phyloP scores from a whole-genome alignment of 2,797 vertebrate genomes.

The Ataeniobius toweri region DNA sequence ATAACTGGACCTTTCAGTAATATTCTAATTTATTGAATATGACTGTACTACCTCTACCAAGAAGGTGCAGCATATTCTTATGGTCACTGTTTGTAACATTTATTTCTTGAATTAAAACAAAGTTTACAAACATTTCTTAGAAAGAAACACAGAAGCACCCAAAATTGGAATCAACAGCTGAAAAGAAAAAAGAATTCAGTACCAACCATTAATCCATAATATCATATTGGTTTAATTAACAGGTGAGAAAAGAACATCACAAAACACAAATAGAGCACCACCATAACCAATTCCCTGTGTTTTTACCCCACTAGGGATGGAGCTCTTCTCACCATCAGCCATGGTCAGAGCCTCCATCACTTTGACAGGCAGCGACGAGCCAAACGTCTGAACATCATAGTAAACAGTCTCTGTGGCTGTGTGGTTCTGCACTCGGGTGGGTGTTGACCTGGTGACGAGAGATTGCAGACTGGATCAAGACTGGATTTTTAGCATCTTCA shows the following conservation, averaged over 20 bases:
- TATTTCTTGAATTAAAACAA: not conserved
- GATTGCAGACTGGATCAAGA: not conserved
- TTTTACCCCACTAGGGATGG: not conserved
- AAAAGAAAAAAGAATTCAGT: not conserved
- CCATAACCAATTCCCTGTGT: no score
- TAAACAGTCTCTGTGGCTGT: slow-evolving; percentile 82
- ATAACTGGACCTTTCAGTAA: no score
- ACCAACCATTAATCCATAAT: not conserved
- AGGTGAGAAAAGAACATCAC: not conserved
- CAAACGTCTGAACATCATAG: slow-evolving; percentile 92
- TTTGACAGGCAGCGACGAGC: slow-evolving; percentile 93
- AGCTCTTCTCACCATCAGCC: slow-evolving; percentile 79
- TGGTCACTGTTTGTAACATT: not conserved
- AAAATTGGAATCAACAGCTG: not conserved
- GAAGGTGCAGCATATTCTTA: no score
- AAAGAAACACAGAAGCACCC: not conserved
- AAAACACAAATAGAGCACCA: no score
- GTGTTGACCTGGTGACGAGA: slow-evolving; percentile 81
- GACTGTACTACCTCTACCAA: no score
- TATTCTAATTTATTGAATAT: no score
- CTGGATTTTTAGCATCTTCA: not conserved
- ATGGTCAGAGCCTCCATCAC: slow-evolving; percentile 93
- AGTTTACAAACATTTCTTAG: not conserved
- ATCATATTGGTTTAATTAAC: not conserved
- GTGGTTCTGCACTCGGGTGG: slow-evolving; percentile 84